Conservation (phyloP, 2,888 invertebrate species). For the Hybos culiciformis region DNA sequence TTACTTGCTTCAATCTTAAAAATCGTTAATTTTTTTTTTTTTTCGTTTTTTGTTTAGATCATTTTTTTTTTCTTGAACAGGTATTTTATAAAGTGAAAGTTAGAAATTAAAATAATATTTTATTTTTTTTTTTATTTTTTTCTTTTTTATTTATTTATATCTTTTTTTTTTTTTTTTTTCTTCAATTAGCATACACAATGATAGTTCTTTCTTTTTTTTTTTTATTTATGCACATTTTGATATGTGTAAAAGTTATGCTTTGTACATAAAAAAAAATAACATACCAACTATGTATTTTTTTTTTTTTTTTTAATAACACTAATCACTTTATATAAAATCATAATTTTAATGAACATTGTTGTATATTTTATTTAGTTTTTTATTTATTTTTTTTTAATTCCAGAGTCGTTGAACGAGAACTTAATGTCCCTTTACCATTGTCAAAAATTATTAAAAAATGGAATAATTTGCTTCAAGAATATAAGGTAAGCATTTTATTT, state of each 20-base stretch:
- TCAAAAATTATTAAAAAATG: constrained; percentile 38
- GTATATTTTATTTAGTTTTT: constrained; percentile 1
- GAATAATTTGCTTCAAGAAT: constrained; percentile 37
- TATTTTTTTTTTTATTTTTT: neutral
- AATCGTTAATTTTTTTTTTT: neutral
- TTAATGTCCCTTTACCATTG: constrained; percentile 35
- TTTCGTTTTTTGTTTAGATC: neutral
- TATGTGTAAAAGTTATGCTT: too few relatives aligned
- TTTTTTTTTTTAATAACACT: neutral
- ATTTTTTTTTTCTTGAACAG: too few relatives aligned
- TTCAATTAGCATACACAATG: too few relatives aligned
- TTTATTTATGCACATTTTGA: neutral
- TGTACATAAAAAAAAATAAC: too few relatives aligned
- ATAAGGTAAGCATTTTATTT: constrained; percentile 31
- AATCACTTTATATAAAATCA: too few relatives aligned
- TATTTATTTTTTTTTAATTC: constrained; percentile 10
- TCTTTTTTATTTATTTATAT: neutral
- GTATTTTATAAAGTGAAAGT: neutral
- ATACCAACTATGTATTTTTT: neutral
- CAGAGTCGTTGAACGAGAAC: constrained; percentile 35
- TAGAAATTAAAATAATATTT: neutral
- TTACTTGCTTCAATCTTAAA: neutral
- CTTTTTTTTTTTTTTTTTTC: neutral
- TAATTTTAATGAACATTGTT: too few relatives aligned
- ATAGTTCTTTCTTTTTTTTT: too few relatives aligned